Evolutionary conservation across 1,140 invertebrate species (phyloP).

Genomic region (Aleiodes sp.): DNA sequence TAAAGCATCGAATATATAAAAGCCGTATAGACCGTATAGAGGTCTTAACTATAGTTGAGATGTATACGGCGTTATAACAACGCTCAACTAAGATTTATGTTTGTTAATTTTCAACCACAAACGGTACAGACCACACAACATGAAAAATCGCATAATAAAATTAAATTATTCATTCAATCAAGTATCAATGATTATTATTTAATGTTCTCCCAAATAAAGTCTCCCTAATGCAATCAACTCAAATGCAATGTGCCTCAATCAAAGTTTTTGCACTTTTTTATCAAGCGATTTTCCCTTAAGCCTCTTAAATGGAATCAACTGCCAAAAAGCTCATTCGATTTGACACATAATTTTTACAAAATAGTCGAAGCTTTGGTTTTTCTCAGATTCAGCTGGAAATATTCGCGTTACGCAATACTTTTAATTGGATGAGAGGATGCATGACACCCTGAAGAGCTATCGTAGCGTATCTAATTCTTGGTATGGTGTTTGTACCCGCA

Average conservation of each 20-base stretch:
- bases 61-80: neutral
- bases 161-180: neutral
- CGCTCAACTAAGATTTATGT: constrained; percentile 1
- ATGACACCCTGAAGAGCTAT: neutral
- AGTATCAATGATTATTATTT: neutral
- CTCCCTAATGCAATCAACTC: constrained; percentile 51
- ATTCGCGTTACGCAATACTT: constrained; percentile 4
- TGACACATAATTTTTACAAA: neutral
- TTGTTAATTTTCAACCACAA: constrained; percentile 1
- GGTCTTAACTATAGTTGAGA: neutral
- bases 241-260: constrained; percentile 62
- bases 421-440: neutral
- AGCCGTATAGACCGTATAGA: neutral
- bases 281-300: constrained; percentile 41
- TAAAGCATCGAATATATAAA: constrained; percentile 35
- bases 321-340: neutral
- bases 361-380: neutral
- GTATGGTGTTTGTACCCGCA: constrained; percentile 1
- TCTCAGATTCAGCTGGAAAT: neutral
- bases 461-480: neutral
- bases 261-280: constrained; percentile 66
- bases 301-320: neutral
- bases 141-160: neutral
- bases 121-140: constrained; percentile 6
- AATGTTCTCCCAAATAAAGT: too few relatives aligned